Evolutionary conservation across 2,888 invertebrate species (phyloP).

Genomic region (Eucriotettix oculatus): DNA sequence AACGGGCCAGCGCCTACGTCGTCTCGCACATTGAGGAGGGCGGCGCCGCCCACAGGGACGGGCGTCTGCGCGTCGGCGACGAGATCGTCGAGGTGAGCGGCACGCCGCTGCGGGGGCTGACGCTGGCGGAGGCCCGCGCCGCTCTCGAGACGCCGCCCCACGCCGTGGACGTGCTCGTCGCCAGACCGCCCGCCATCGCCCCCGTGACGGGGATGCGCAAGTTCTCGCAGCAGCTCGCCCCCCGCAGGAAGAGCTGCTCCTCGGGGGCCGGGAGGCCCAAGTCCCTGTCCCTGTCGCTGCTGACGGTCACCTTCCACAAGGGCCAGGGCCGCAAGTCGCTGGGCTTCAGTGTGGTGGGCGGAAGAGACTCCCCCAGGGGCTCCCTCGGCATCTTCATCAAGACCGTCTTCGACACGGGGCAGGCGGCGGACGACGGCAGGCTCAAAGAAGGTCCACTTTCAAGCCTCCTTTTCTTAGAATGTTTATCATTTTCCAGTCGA

Average conservation of each 20-base stretch:
- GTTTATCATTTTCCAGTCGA: neutral
- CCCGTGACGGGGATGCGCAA: conserved; percentile 28
- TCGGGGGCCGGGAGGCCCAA: conserved; percentile 17
- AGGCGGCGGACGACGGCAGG: conserved; percentile 68
- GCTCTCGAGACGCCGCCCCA: conserved; percentile 24
- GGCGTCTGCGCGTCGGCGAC: conserved; percentile 66
- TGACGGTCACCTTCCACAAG: conserved; percentile 53
- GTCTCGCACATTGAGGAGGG: conserved; percentile 31
- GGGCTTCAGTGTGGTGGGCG: conserved; percentile 82
- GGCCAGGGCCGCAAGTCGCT: conserved; percentile 70
- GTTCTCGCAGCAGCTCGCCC: conserved; percentile 22
- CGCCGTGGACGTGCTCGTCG: conserved; percentile 28
- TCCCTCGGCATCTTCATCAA: conserved; percentile 81
- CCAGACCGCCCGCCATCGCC: conserved; percentile 13
- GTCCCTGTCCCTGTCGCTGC: conserved; percentile 22
- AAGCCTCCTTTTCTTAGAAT: neutral
- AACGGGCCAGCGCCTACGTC: conserved; percentile 22
- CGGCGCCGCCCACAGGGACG: conserved; percentile 37
- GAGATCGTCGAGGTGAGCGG: conserved; percentile 84
- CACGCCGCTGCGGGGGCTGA: conserved; percentile 54
- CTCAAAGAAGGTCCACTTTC: conserved; percentile 56
- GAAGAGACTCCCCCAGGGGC: conserved; percentile 72
- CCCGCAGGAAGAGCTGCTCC: conserved; percentile 6
- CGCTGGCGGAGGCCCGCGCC: conserved; percentile 39
- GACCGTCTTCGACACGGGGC: conserved; percentile 71